These are phyloP conservation scores for Lepidocyrtinus sp. DNA, from an alignment of 2,888 invertebrate species.

Conservation along the genomic window DNA sequence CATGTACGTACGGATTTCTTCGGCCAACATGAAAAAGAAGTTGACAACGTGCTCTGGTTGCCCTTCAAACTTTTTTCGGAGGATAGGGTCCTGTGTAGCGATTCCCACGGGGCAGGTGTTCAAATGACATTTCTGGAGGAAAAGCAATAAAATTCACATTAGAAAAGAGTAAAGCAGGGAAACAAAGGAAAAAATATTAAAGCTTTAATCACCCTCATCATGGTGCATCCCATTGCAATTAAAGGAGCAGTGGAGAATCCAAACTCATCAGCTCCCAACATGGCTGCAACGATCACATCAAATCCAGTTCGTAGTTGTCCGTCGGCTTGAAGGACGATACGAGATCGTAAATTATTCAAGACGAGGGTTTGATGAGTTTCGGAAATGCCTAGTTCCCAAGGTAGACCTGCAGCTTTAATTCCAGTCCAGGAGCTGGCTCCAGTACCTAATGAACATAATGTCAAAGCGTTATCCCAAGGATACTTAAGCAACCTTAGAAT, in stretches of 20 bases:
- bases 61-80: slow-evolving; percentile 96
- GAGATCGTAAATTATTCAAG: slow-evolving; percentile 91
- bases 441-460: no score
- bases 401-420: slow-evolving; percentile 97
- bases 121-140: slow-evolving; percentile 88
- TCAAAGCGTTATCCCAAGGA: no score
- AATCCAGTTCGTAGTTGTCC: slow-evolving; percentile 96
- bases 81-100: slow-evolving; percentile 96
- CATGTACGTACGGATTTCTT: slow-evolving; percentile 95
- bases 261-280: slow-evolving; percentile 98
- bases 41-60: slow-evolving; percentile 98
- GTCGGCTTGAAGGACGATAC: slow-evolving; percentile 96
- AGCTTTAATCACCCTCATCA: slow-evolving; percentile 83
- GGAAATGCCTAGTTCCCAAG: slow-evolving; percentile 98
- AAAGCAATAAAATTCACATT: background rate
- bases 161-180: background rate
- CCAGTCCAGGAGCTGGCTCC: slow-evolving; percentile 99
- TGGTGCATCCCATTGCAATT: slow-evolving; percentile 98
- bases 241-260: slow-evolving; percentile 99
- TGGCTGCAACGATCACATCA: slow-evolving; percentile 95
- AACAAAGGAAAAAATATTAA: background rate
- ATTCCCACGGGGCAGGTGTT: slow-evolving; percentile 99
- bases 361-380: slow-evolving; percentile 98
- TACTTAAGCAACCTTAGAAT: no score
- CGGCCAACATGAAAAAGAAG: slow-evolving; percentile 97